Base-by-base conservation (phyloP, 2,113 vertebrate genomes). In the Sarotherodon lohbergeri region DNA sequence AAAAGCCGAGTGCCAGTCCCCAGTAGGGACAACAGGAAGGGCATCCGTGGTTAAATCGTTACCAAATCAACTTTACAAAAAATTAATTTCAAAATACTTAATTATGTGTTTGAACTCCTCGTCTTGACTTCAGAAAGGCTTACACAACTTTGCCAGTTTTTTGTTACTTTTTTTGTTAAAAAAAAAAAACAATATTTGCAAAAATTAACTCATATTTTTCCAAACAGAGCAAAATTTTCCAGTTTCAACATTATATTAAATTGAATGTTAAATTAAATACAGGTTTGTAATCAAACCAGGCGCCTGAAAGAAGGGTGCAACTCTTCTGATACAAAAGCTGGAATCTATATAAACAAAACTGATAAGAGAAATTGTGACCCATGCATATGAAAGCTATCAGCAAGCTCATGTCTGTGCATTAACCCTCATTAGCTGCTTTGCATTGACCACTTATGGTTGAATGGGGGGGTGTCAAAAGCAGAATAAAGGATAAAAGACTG, bases 241-340 rank as follows among this genome's bases (percentile, higher is more conserved):
- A 43, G 9, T 68, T 43, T 71, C 7, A 0, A 46, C 9, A 19
- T 32, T 12, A 78, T 29, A 78, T 50, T 11, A 73, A 27, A 46
- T 73, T 73, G 39, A 73, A 73, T 73, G 13, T 73, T 46, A 27
- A 73, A 78, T 50, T 19, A 78, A 78, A 50, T n/a, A 7, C 43
- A 50, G 16, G 6, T 50, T 76, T 66, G 61, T 66, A 36, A 22
- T 11, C 41, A 48, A 76, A 76, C 16, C 22, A 46, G 1, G 22
- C 1, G 0, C 8, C 39, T 76, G 0, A 76, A 48, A 76, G 41
- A 76, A 27, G 71, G 24, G 9, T 48, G 14, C 10, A 48, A 11
- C 43, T 50, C 71, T 19, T 76, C 24, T 32, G 24, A 48, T 19
- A 29, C 24, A 50, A 29, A 50, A 76, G 24, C 7, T 76, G 41